Base-by-base conservation (phyloP, 2,888 invertebrate genomes). In the Criorhina ranunculi region DNA sequence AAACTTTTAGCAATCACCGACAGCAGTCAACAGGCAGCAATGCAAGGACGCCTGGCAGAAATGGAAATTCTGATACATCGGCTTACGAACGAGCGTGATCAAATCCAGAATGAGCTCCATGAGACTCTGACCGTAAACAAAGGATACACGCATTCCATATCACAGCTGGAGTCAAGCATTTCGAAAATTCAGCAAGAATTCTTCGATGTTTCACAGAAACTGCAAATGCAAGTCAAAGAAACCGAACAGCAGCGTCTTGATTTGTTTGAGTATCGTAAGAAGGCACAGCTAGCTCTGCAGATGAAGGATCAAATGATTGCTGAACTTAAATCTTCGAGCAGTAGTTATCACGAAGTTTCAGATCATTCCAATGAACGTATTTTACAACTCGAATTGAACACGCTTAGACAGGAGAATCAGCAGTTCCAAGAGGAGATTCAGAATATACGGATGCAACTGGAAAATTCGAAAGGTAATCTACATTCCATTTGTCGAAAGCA, bases 301-400 rank as follows among this genome's bases (percentile, higher is more conserved):
- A 95, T 95, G 83, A 96, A 96, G 89, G 96, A 97, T 88, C 94
- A 94, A 87, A 91, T 96, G 29, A 95, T 96, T 73, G 91, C 93
- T 6, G 94, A 94, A 87, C 90, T 95, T 37, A 93, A 93, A 81
- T 88, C 89, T 2, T 88, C 87, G 1, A 76, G 66, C 87, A 29
- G 59, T 57, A 78, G 24, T 64, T 86, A 24, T 73, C 44, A 4
- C 0, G 49, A 51, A 1, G 3, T 33, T 17, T 11, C 66, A 2
- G 78, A 82, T 49, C 86, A 87, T 60, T 86, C 72, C 55, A 85
- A 81, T 37, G 87, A 87, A 53, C 11, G 75, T 9, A 90, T 92
- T 8, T 87, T 92, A 1, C 94, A 94, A 90, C 90, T 94, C 59
- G 95, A 95, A 91, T 90, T 94, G 7, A 93, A 94, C 87, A 93